Percentiles rank a stretch among this genome's conserved stretches.
Conservation (phyloP, 2,113 vertebrate species). For the Typhlomys cinereus region DNA sequence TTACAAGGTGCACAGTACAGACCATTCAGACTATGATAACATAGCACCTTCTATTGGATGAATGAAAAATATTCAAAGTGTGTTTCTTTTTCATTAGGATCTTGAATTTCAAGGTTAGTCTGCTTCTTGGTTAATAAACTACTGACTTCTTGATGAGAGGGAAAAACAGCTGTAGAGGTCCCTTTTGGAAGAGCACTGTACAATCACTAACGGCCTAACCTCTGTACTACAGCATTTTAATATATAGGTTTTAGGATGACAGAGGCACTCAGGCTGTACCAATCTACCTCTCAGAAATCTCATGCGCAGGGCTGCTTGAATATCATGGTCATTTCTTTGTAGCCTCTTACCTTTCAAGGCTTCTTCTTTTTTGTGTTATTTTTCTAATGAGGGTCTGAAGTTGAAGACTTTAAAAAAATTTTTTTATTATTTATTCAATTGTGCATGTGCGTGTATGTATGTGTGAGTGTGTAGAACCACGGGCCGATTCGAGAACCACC, state of each 20-base stretch:
- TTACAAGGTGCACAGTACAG: too few species aligned
- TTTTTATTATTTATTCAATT: too few species aligned
- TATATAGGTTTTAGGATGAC: neutral
- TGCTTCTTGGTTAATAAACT: neutral
- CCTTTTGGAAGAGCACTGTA: too few species aligned
- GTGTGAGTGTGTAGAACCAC: too few species aligned
- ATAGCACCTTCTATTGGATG: neutral
- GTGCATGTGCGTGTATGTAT: too few species aligned
- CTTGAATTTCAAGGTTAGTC: neutral
- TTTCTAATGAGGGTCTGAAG: neutral
- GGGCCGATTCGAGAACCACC: too few species aligned
- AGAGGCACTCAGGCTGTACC: neutral
- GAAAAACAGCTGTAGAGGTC: fast-evolving
- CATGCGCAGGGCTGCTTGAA: fast-evolving
- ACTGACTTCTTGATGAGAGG: too few species aligned
- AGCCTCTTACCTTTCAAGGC: neutral
- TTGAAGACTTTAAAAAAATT: too few species aligned
- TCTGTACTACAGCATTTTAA: neutral
- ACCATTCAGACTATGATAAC: neutral
- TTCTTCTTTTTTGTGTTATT: neutral
- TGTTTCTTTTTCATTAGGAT: neutral
- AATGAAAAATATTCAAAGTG: neutral
- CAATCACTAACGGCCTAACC: neutral
- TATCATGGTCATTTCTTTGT: neutral
- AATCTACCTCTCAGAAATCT: neutral